A percentile compares a stretch with the other conserved stretches of the same genome.
phyloP scores from a whole-genome alignment of 2,113 vertebrate species.

The Osmerus mordax region DNA sequence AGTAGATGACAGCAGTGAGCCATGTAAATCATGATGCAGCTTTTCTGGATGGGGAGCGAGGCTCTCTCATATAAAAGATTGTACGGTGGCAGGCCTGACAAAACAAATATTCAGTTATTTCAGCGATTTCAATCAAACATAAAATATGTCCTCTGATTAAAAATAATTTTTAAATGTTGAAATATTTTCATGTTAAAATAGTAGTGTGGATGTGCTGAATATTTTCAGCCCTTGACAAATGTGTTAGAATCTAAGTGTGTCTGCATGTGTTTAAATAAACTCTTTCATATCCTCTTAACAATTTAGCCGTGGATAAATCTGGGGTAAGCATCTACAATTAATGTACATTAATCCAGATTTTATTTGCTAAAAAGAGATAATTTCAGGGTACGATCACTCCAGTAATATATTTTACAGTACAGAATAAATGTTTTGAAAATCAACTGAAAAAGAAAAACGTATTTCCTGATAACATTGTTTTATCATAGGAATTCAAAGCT shows the following conservation, averaged over 20 bases:
- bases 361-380: constrained; percentile 39
- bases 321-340: constrained; percentile 68
- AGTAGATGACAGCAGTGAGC: constrained; percentile 75
- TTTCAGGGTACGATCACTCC: constrained; percentile 8
- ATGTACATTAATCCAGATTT: constrained; percentile 69
- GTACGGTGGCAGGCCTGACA: constrained; percentile 64
- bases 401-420: not conserved
- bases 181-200: constrained; percentile 50
- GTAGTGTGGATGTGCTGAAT: constrained; percentile 47
- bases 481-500: not conserved
- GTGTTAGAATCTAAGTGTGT: constrained; percentile 23
- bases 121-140: constrained; percentile 68
- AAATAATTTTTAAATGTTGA: constrained; percentile 61
- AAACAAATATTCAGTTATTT: constrained; percentile 72
- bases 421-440: not conserved
- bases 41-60: no score
- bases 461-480: not conserved
- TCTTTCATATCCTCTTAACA: constrained; percentile 69
- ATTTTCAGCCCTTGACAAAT: not conserved
- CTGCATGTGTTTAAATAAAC: constrained; percentile 63
- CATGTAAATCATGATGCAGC: constrained; percentile 31
- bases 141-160: constrained; percentile 72
- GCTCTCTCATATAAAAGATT: no score
- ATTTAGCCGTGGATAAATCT: constrained; percentile 60
- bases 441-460: not conserved